Evolutionary conservation across 1,140 invertebrate species (phyloP).

Genomic region (Medauroidea extradentata): DNA sequence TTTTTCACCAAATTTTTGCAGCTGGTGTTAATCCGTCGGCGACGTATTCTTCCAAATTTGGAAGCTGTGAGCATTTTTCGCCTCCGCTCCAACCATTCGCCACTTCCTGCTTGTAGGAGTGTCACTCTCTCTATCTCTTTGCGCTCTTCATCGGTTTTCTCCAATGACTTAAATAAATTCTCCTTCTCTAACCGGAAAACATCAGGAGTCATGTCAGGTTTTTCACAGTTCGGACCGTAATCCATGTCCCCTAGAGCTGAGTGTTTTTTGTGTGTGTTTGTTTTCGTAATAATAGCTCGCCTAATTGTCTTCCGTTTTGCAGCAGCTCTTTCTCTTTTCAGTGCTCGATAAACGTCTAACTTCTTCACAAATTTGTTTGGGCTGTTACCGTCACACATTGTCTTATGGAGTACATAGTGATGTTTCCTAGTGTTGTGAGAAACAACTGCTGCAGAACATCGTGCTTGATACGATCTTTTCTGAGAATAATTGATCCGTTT

Average conservation of each 20-base stretch:
- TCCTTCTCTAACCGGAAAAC: not conserved
- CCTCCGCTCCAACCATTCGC: not conserved
- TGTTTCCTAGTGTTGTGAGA: slow-evolving; percentile 14
- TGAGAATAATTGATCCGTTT: slow-evolving; percentile 15
- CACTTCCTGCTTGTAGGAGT: not conserved
- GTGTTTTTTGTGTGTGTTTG: not conserved
- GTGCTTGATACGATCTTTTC: slow-evolving; percentile 12
- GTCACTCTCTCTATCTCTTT: slow-evolving; percentile 4
- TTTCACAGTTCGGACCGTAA: not conserved
- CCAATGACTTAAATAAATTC: not conserved
- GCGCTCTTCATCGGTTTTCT: not conserved
- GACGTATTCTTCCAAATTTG: slow-evolving; percentile 27
- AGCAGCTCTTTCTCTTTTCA: not conserved
- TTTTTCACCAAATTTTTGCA: slow-evolving; percentile 22
- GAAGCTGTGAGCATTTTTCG: slow-evolving; percentile 14
- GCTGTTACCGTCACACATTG: not conserved
- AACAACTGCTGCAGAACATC: slow-evolving; percentile 18
- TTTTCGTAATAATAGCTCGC: no score
- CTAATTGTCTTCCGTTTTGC: not conserved
- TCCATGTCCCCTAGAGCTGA: not conserved
- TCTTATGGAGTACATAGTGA: slow-evolving; percentile 12
- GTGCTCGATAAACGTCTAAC: not conserved
- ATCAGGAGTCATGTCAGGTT: slow-evolving; percentile 1
- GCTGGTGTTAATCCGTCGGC: slow-evolving; percentile 19
- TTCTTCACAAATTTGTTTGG: not conserved